Evolutionary conservation across 2,113 vertebrate species (phyloP), one percentile per base, ranked within the genome.

Genomic region (Scytalopus superciliaris): DNA sequence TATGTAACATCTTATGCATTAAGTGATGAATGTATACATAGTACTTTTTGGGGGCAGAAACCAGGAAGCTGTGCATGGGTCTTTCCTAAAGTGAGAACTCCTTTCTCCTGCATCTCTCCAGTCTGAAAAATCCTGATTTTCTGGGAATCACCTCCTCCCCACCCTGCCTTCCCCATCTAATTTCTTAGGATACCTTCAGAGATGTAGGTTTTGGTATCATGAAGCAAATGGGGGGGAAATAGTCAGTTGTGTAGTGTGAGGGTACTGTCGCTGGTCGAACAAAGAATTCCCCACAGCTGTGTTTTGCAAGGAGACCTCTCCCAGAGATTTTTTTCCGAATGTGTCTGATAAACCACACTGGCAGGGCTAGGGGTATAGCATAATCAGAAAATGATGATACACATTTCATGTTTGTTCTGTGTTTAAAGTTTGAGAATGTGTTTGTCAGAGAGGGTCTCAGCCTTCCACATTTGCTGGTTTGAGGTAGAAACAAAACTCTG

Each of bases 221-320:
- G 37, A 40, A 21, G 24, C 24, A 59, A 88, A 88, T 0, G 4
- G 78, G 19, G 19, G 19, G n/a, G 19, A 50, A 82, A 45, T 2
- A 19, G 10, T 52, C 23, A 19, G 19, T 19, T 67, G 50, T 30
- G 30, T 8, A 25, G 35, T 19, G n/a, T 27, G 68, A 69, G 30
- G 2, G 2, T 35, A 10, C 24, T 30, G 28, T 21, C 1, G 0
- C 63, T 72, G n/a, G 31, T 42, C 17, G n/a, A 57, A 40, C 16
- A 44, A 72, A 31, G 12, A 27, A 18, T 30, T 52, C 30, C 31
- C 35, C 21, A 19, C 15, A 22, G n/a, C 5, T 0, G 0, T 24
- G 39, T 52, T 90, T 47, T 82, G n/a, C 2, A 19, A 78, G 55
- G 69, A 72, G 45, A 12, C 55, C 27, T 3, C 70, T 88, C 42